Evolutionary conservation across 2,888 invertebrate genomes (phyloP), one percentile per base, ranked within the genome.

Genomic region (Ditylenchus weischeri): DNA sequence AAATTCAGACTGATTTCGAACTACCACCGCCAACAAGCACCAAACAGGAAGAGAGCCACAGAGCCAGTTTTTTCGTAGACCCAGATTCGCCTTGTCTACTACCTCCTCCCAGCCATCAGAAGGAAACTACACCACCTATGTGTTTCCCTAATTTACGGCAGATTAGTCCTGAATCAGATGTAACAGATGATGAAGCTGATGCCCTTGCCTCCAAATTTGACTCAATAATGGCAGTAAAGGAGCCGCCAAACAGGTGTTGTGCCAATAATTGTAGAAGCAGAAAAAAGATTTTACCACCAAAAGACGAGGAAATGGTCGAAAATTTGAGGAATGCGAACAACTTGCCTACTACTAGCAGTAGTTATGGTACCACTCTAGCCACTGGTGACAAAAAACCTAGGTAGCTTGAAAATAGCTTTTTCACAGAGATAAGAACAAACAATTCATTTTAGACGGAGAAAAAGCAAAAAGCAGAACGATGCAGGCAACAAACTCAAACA

Each of bases 231-330:
- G 29, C 29, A 15, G 54, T 29, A 11, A 54, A 54, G 8, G 54
- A 54, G 13, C 54, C 54, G 2, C 54, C 54, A 11, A 54, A 54
- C 29, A 21, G 54, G 29, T 54, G 54, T 10, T 54, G 54, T 54
- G 54, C 11, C 29, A 54, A 54, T 54, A 54, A 54, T 8, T 54
- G 54, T 18, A 21, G 54, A 54, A 54, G n/a, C n/a, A 11, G 54
- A 2, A 54, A 54, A 29, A 54, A 54, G 29, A 54, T 23, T 13
- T 29, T n/a, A 29, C 29, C n/a, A 13, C n/a, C 54, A 54, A 54
- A 54, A 8, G 54, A 54, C 10, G n/a, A 54, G n/a, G 54, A 43
- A 8, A 43, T 43, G 1, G 15, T 10, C 8, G 43, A 43, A 43
- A 43, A 43, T 43, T 10, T 43, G 15, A 15, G 13, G 8, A 15